Evolutionary conservation across 2,888 invertebrate species (phyloP), one percentile per base, ranked within the genome.

Genomic region (Phyto melanocephala): DNA sequence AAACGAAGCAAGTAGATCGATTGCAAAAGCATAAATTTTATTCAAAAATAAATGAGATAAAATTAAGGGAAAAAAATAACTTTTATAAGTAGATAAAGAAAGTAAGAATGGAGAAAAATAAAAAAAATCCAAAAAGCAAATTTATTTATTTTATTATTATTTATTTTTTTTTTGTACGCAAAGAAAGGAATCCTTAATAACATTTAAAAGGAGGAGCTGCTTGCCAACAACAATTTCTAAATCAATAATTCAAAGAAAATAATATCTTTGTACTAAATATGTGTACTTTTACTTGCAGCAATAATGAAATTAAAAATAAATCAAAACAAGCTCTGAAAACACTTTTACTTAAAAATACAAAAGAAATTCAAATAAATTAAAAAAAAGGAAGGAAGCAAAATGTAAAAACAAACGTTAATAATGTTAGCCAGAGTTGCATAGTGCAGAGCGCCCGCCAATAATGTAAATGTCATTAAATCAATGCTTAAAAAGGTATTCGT

Each of bases 401-500:
- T 3, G 28, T n/a, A 52, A 33, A 13, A 17, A 35, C 22, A 28
- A 42, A 45, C 13, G 33, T 42, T 47, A 63, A 45, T 28, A 17
- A 42, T 22, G 8, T 40, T 13, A 67, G 15, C 20, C 35, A 62
- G 45, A 50, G 20, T 54, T 60, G 58, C 6, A 6, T 37, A 75
- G 58, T 72, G 76, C 76, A 63, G 70, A 28, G 6, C 28, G 4
- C 42, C 37, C 78, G 72, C 76, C 86, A 85, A 84, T 84, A 85
- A 85, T 84, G 86, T 89, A 88, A 89, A 89, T 86, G 89, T 89
- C 89, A 89, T 89, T 89, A 89, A 89, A 89, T 89, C 89, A 89
- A 89, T 88, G 88, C 87, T 87, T n/a, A 86, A 76, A 87, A 86
- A 85, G 86, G 84, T 86, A 81, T 85, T 86, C 87, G 84, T 84